Base-by-base conservation (phyloP, 1,140 invertebrate genomes). In the Anoplophora glabripennis region DNA sequence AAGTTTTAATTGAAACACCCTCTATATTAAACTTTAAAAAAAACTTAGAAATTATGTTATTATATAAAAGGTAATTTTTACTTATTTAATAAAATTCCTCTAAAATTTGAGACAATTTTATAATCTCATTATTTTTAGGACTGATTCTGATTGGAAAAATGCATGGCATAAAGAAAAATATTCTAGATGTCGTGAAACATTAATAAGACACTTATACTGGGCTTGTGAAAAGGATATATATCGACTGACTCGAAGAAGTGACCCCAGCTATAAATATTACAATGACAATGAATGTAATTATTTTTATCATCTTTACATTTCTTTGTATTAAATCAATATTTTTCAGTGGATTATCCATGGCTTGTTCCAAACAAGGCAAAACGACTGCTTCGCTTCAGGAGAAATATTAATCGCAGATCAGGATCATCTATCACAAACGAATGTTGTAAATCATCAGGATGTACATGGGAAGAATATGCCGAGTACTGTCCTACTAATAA, bases 391-490 rank as follows among this genome's bases (percentile, higher is more conserved):
- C 65, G 77, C 9, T 75, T 68, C 9, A 52, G 68, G 9, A 65
- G 64, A 67, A 47, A 40, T 38, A 28, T 53, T 5, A 62, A 56
- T 21, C 58, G 71, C 61, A n/a, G 77, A 67, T 17, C 58, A 21
- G 60, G 68, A 37, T 57, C 62, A n/a, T 79, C 78, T 4, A 84
- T 84, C 12, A 83, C 82, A 5, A 76, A 81, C 45, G 83, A 85
- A 65, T 84, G 83, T 65, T 85, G 83, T 70, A 80, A 78, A 53
- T 74, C 74, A 11, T 65, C 72, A 11, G 83, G 83, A 9, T 84
- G 83, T 57, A 84, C 83, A 28, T 84, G 83, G 83, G 83, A 84
- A 68, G 83, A 84, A 63, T 84, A 84, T 60, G 83, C 83, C 34
- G 83, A 84, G 68, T 84, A 84, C 65, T 84, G 83, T 70, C 82